A percentile compares a stretch with the other conserved stretches of the same genome.
phyloP scores from a whole-genome alignment of 2,113 vertebrate genomes.

The Aspiorhynchus laticeps region DNA sequence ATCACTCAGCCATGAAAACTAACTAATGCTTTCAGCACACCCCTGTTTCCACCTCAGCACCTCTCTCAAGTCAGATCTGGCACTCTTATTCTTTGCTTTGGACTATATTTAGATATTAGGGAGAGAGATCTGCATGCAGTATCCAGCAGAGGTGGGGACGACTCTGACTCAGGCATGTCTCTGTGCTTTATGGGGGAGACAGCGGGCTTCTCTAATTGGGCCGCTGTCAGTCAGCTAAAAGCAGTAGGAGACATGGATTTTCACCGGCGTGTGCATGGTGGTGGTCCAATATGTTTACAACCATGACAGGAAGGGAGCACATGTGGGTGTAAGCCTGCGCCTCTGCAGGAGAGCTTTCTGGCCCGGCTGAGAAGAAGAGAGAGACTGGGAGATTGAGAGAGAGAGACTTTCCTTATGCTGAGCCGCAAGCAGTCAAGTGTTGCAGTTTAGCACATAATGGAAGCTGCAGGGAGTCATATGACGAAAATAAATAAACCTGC shows the following conservation, averaged over 20 bases:
- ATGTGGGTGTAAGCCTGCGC: constrained; percentile 55
- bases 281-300: constrained; percentile 51
- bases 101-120: constrained; percentile 49
- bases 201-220: constrained; percentile 53
- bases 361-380: constrained; percentile 7
- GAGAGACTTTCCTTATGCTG: constrained; percentile 23
- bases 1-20: constrained; percentile 20
- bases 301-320: constrained; percentile 51
- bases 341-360: constrained; percentile 50
- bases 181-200: constrained; percentile 32
- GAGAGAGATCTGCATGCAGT: constrained; percentile 28
- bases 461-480: constrained; percentile 43
- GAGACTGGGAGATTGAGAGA: neutral
- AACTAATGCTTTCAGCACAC: neutral
- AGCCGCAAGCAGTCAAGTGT: constrained; percentile 41
- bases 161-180: constrained; percentile 40
- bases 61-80: constrained; percentile 35
- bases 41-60: neutral
- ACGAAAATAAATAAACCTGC: constrained; percentile 37
- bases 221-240: constrained; percentile 57
- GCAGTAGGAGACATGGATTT: constrained; percentile 55
- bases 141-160: constrained; percentile 30
- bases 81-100: constrained; percentile 26
- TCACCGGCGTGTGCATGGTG: constrained; percentile 31
- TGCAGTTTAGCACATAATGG: constrained; percentile 40